Conservation (phyloP, 2,113 vertebrate species). For the Podiceps cristatus region DNA sequence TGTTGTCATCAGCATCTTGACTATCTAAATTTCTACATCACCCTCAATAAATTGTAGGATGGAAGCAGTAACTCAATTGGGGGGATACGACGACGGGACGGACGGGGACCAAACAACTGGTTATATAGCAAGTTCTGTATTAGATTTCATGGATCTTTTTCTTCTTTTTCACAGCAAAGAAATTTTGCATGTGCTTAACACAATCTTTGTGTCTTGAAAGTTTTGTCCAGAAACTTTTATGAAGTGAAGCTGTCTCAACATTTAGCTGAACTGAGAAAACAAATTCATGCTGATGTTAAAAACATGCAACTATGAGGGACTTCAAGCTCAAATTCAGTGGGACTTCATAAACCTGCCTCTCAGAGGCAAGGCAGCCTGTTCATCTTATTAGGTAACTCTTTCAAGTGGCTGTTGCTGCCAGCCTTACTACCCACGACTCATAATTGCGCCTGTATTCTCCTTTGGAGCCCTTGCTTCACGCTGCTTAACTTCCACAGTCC, state of each 20-base stretch:
- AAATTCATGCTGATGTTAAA: background rate
- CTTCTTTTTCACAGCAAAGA: background rate
- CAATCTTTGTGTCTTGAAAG: background rate
- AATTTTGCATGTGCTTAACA: background rate
- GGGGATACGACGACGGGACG: too few species aligned
- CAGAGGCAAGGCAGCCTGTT: background rate
- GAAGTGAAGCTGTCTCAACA: background rate
- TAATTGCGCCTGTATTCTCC: background rate
- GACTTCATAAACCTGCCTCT: background rate
- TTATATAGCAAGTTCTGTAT: background rate
- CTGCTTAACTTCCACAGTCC: background rate
- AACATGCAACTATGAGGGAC: background rate
- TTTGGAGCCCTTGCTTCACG: background rate
- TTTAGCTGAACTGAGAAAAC: background rate
- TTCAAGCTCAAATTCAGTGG: background rate
- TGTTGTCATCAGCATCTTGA: background rate
- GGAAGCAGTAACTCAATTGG: background rate
- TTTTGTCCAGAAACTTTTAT: background rate
- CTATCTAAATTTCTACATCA: background rate
- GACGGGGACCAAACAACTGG: too few species aligned
- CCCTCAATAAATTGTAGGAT: background rate
- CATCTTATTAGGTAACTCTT: background rate
- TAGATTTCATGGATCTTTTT: background rate
- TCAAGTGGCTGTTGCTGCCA: background rate
- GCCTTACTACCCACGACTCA: background rate